Percentiles rank a stretch among this genome's conserved stretches.
Evolutionary conservation across 2,797 vertebrate species (phyloP).

Genomic region (Danio jaintianensis): DNA sequence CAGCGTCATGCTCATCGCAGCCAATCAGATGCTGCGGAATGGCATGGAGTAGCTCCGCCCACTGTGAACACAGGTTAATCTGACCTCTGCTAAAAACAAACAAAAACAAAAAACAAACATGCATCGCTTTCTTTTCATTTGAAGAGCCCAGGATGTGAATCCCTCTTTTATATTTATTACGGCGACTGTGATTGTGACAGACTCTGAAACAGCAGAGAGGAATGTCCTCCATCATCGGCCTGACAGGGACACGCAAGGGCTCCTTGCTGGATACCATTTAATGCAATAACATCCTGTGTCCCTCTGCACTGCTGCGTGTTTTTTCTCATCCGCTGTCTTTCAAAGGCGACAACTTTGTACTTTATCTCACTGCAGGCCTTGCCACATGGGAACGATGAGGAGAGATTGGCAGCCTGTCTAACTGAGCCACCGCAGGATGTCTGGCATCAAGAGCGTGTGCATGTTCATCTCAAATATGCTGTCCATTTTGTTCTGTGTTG

Average conservation of each 20-base stretch:
- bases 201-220: constrained; percentile 33
- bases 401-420: constrained; percentile 45
- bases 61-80: constrained; percentile 78
- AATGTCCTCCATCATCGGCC: constrained; percentile 76
- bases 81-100: constrained; percentile 65
- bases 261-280: constrained; percentile 84
- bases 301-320: constrained; percentile 50
- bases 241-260: constrained; percentile 89
- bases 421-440: constrained; percentile 23
- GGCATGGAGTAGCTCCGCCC: constrained; percentile 93
- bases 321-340: constrained; percentile 38
- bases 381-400: constrained; percentile 48
- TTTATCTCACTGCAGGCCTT: constrained; percentile 42
- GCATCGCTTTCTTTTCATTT: constrained; percentile 30
- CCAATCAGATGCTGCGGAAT: constrained; percentile 98
- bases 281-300: constrained; percentile 86
- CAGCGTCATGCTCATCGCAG: constrained; percentile 98
- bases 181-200: constrained; percentile 26
- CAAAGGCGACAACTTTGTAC: constrained; percentile 15
- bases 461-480: constrained; percentile 22
- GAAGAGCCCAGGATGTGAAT: constrained; percentile 27
- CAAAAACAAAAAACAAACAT: background rate
- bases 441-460: constrained; percentile 45
- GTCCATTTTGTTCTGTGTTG: constrained; percentile 4
- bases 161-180: constrained; percentile 22